Percentiles rank a stretch among this genome's conserved stretches.
phyloP scores from a whole-genome alignment of 1,140 invertebrate species.

The Lepidotrigona ventralis region DNA sequence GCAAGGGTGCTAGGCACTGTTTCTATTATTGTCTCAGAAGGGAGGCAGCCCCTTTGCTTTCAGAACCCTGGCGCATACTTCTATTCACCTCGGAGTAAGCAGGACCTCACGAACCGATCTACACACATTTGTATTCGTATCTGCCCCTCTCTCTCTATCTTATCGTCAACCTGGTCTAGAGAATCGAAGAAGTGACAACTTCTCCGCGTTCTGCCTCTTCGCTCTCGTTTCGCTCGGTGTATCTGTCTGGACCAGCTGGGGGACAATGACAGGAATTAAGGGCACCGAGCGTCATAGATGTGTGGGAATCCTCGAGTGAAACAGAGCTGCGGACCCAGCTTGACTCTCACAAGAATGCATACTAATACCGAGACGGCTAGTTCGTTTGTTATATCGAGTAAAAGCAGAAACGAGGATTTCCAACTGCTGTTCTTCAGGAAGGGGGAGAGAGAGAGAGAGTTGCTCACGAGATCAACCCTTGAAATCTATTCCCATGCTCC shows the following conservation, averaged over 20 bases:
- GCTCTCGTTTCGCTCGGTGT: conserved; percentile 13
- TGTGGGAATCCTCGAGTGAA: conserved; percentile 66
- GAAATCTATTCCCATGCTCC: conserved; percentile 26
- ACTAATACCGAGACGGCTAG: conserved; percentile 29
- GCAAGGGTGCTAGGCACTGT: conserved; percentile 69
- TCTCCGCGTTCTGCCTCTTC: conserved; percentile 21
- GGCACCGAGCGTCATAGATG: conserved; percentile 36
- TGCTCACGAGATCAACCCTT: neutral
- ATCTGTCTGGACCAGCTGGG: conserved; percentile 54
- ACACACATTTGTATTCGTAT: conserved; percentile 36
- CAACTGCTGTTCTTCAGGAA: no score
- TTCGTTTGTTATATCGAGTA: conserved; percentile 20
- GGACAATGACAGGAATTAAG: conserved; percentile 72
- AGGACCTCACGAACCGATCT: conserved; percentile 37
- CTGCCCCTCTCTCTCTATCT: neutral
- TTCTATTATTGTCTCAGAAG: conserved; percentile 78
- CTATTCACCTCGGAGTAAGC: conserved; percentile 25
- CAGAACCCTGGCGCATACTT: neutral
- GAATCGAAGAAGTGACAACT: conserved; percentile 55
- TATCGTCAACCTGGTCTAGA: neutral
- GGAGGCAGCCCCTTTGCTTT: conserved; percentile 56
- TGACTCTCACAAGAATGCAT: conserved; percentile 51
- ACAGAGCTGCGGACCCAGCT: conserved; percentile 36
- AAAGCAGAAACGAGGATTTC: conserved; percentile 13
- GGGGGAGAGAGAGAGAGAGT: no score